A percentile compares a stretch with the other conserved stretches of the same genome.
phyloP scores from a whole-genome alignment of 2,113 vertebrate species.

The Turdus rufiventris region DNA sequence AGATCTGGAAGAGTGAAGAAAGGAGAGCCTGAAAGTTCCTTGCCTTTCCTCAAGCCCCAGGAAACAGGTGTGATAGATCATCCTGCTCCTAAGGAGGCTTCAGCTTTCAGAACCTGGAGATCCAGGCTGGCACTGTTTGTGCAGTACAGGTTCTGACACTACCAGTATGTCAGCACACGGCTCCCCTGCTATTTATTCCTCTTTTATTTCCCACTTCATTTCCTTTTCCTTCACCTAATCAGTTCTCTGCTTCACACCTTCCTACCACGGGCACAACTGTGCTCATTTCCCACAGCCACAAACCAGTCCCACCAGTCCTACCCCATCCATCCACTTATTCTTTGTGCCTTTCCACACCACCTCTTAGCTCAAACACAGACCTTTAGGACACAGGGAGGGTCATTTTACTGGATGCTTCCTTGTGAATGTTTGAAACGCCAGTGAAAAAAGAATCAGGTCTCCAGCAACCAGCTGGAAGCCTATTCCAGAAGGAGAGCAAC shows the following conservation, averaged over 20 bases:
- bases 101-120: neutral
- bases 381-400: neutral
- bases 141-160: neutral
- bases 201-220: neutral
- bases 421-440: neutral
- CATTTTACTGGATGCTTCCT: neutral
- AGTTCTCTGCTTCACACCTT: neutral
- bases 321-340: neutral
- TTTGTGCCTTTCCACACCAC: neutral
- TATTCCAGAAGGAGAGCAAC: neutral
- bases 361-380: neutral
- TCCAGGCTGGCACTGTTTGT: neutral
- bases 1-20: neutral
- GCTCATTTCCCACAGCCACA: neutral
- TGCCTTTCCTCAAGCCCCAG: neutral
- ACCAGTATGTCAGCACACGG: neutral
- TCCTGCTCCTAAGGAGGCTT: neutral
- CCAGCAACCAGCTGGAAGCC: neutral
- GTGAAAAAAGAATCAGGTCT: neutral
- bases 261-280: neutral
- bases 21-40: neutral
- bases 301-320: neutral
- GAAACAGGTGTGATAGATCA: neutral
- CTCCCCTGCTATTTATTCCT: neutral
- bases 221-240: neutral